Base-by-base conservation (phyloP, 2,888 invertebrate genomes). In the Drosophila nigricruria region DNA sequence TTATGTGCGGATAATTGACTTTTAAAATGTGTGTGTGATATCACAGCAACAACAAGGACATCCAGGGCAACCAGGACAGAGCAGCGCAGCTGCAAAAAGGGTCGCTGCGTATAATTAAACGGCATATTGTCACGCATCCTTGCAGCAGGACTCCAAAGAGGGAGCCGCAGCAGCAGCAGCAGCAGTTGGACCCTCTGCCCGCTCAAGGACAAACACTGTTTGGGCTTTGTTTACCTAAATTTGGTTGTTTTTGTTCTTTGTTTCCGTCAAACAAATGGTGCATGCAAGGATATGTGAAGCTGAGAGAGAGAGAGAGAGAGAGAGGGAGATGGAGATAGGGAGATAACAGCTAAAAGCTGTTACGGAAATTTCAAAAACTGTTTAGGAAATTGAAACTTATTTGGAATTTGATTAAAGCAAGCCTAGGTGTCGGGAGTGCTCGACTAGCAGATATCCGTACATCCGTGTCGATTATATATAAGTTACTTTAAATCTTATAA, bases 1-100 rank as follows among this genome's bases (percentile, higher is more conserved):
- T 83, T 85, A 88, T 88, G 80, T 88, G 88, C 85, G 90, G 88
- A 89, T 85, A 85, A 89, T 85, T 89, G 85, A 89, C 90, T 85
- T 85, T 85, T 85, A 85, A 85, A 85, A 89, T 84, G 84, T 84
- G 84, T 84, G 84, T 79, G 89, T 82, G 89, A 84, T 89, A 84
- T 89, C 77, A 59, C 84, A 84, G 73, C 80, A 88, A 79, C 63
- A 87, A 76, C 63, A 86, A 50, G 66, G 79, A 78, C 63, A 68
- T 47, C 69, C 61, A 45, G 45, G 70, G 12, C 43, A 50, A 12
- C 34, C n/a, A n/a, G n/a, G n/a, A n/a, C n/a, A n/a, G n/a, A n/a
- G n/a, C n/a, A n/a, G 38, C 20, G 40, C 6, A 9, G 45, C 58
- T 43, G 32, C 27, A 54, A 70, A 77, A 79, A 88, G 88, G 84